Conservation (phyloP, 2,888 invertebrate genomes). For the Gastrophysa polygoni region DNA sequence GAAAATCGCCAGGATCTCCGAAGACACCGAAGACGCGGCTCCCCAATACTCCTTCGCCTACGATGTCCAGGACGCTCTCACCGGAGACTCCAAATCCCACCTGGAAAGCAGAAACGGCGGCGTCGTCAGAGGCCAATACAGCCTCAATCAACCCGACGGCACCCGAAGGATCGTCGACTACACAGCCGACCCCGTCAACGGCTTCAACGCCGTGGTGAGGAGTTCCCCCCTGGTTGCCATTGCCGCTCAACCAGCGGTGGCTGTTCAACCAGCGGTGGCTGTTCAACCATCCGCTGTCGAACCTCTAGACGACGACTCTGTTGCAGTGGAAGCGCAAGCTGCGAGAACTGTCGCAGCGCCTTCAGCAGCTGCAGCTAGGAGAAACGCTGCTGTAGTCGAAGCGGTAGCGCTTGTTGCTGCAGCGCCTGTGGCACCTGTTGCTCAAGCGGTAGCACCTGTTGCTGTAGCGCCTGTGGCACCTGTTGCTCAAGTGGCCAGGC, state of each 20-base stretch:
- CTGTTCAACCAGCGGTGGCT: constrained; percentile 18
- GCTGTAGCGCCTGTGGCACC: constrained; percentile 55
- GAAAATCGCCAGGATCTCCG: constrained; percentile 50
- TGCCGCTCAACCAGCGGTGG: constrained; percentile 24
- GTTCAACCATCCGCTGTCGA: constrained; percentile 13
- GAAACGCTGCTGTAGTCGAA: constrained; percentile 7
- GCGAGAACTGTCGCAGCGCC: constrained; percentile 16
- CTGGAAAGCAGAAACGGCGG: constrained; percentile 66
- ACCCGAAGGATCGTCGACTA: constrained; percentile 68
- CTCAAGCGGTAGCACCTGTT: constrained; percentile 55
- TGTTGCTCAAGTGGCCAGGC: constrained; percentile 57
- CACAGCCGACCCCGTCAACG: constrained; percentile 69
- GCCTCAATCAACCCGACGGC: constrained; percentile 69
- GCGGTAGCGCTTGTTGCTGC: constrained; percentile 6
- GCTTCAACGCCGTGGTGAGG: constrained; percentile 72
- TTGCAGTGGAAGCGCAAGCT: constrained; percentile 5
- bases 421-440: constrained; percentile 47
- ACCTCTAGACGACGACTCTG: constrained; percentile 8
- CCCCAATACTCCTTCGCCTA: constrained; percentile 74
- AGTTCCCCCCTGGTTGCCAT: constrained; percentile 60
- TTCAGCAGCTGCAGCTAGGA: constrained; percentile 27
- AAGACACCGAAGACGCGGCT: constrained; percentile 63
- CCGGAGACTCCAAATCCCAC: constrained; percentile 66
- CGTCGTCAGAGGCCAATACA: constrained; percentile 69
- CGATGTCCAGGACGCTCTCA: constrained; percentile 70